Conservation (phyloP, 2,797 vertebrate species). For the Poeciliopsis presidionis region DNA sequence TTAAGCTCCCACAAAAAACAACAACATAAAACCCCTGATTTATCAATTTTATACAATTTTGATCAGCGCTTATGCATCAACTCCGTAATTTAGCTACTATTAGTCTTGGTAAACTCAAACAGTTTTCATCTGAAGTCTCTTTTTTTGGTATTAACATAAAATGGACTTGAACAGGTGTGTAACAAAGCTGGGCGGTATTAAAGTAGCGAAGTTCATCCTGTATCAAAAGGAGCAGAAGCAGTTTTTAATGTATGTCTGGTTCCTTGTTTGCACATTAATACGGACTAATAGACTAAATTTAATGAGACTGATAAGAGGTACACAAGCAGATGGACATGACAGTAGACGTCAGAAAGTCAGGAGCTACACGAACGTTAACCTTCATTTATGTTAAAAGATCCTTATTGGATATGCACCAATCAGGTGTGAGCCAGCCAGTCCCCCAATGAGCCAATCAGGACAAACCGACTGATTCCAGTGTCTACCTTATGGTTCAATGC, state of each 20-base stretch:
- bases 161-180: not conserved
- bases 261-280: not conserved
- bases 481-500: slow-evolving; percentile 4
- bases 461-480: no score
- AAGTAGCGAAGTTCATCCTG: not conserved
- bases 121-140: not conserved
- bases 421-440: not conserved
- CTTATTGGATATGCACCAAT: not conserved
- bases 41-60: not conserved
- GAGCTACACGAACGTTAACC: not conserved
- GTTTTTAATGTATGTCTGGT: not conserved
- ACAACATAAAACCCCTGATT: not conserved
- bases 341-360: not conserved
- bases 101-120: not conserved
- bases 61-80: not conserved
- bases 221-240: not conserved
- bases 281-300: not conserved
- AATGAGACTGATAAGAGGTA: not conserved
- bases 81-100: not conserved
- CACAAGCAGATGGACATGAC: not conserved
- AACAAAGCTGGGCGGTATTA: not conserved
- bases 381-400: not conserved
- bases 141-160: not conserved
- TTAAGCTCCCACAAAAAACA: not conserved
- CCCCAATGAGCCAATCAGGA: no score